Base-by-base conservation (phyloP, 2,888 invertebrate genomes). In the Lapara coniferarum region DNA sequence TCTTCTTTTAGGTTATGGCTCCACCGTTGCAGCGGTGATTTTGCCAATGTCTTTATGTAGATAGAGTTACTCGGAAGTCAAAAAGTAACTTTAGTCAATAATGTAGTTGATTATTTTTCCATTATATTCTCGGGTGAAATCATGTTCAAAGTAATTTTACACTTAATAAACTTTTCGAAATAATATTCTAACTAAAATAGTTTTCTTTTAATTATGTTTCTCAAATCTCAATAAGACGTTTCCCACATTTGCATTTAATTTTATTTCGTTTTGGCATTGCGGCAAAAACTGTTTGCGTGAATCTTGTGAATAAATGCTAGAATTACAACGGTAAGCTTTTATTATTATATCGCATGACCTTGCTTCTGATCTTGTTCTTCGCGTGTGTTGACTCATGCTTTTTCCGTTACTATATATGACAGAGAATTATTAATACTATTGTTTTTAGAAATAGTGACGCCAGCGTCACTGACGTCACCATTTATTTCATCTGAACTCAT, bases 331-430 rank as follows among this genome's bases (percentile, higher is more conserved):
- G 53, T 70, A 71, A 68, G 68, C 71, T 71, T 77, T 77, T 75
- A 71, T 75, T 73, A 68, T 72, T 70, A 19, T 70, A 70, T 71
- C 66, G 69, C 66, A 68, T 71, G 80, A 79, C 82, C 82, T 84
- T 83, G 79, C 73, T 51, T 72, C 68, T 72, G 71, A 73, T 72
- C 71, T 71, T 70, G 58, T 66, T 72, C 69, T 74, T 75, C 70
- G 75, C 78, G 78, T 75, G 72, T 71, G 74, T 75, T 81, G 84
- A 87, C 72, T 87, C 86, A 85, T 78, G 81, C 79, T 75, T 77
- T 75, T 80, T 79, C 78, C 79, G 78, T 77, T 80, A 77, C 67
- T 80, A 77, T 68, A n/a, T n/a, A n/a, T n/a, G n/a, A n/a, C n/a
- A n/a, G n/a, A n/a, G n/a, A n/a, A n/a, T n/a, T n/a, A n/a, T n/a